phyloP scores from a whole-genome alignment of 1,140 invertebrate genomes.

The Paracyclopina nana region DNA sequence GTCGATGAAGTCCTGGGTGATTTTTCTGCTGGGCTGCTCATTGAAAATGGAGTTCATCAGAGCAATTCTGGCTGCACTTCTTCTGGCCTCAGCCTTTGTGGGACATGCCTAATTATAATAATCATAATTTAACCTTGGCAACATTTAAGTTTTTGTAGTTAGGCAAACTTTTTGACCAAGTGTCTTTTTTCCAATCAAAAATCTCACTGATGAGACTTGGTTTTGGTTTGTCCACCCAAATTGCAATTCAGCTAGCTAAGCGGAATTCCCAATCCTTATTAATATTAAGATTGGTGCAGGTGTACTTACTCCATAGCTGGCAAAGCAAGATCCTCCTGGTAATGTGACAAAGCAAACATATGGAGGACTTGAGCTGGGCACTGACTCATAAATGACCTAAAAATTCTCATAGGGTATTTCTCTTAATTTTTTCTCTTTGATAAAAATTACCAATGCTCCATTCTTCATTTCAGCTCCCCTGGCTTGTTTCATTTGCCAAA shows the following conservation, averaged over 20 bases:
- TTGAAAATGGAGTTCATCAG: constrained; percentile 94
- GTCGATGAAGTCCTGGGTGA: constrained; percentile 81
- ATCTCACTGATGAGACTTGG: background rate
- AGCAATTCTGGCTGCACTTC: constrained; percentile 83
- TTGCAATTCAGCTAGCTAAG: no score
- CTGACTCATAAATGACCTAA: constrained; percentile 90
- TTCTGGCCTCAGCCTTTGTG: constrained; percentile 75
- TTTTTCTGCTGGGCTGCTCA: constrained; percentile 76
- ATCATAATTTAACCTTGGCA: no score
- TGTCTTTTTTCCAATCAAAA: no score
- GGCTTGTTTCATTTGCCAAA: constrained; percentile 89
- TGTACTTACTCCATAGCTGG: constrained; percentile 59
- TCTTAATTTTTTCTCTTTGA: no score
- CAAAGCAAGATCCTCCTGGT: constrained; percentile 83
- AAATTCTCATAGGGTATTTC: no score
- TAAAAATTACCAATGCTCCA: constrained; percentile 68
- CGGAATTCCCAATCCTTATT: no score
- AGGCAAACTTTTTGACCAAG: no score
- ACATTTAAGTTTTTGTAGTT: no score
- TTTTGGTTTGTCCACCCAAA: background rate
- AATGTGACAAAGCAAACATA: constrained; percentile 86
- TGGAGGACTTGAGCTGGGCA: constrained; percentile 68
- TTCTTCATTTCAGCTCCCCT: constrained; percentile 62
- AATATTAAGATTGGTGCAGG: no score
- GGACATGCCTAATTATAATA: constrained; percentile 53